Percentiles rank a stretch among this genome's conserved stretches.
Evolutionary conservation across 2,797 vertebrate species (phyloP).

Genomic region (Pelobates cultripes): DNA sequence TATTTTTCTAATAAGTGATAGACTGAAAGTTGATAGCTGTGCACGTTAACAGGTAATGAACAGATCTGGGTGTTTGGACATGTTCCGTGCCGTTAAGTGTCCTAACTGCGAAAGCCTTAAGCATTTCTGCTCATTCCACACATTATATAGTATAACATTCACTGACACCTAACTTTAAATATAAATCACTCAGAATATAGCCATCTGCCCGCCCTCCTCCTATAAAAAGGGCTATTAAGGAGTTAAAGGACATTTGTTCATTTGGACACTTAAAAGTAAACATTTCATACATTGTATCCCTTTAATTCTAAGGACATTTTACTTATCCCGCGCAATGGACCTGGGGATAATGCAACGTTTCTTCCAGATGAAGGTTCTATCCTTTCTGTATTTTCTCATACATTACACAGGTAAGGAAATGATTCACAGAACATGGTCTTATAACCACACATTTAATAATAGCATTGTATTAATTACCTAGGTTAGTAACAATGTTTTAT

Average conservation of each 20-base stretch:
- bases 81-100: conserved; percentile 1
- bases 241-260: not conserved
- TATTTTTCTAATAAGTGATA: too few relatives aligned
- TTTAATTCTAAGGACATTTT: not conserved
- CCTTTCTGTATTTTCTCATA: not conserved
- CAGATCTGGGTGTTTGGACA: conserved; percentile 14
- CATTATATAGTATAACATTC: conserved; percentile 20
- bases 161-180: conserved; percentile 7
- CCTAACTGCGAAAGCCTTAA: conserved; percentile 5
- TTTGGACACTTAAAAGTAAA: not conserved
- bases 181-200: conserved; percentile 4
- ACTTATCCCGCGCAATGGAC: not conserved
- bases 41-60: not conserved
- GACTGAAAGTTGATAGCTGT: too few relatives aligned
- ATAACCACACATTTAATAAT: too few relatives aligned
- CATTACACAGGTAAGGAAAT: conserved; percentile 21
- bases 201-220: not conserved
- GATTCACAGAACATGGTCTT: too few relatives aligned
- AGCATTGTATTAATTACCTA: too few relatives aligned
- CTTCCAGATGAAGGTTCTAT: conserved; percentile 8
- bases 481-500: too few relatives aligned
- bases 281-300: not conserved
- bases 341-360: not conserved
- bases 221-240: not conserved
- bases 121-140: conserved; percentile 33